Evolutionary conservation across 2,113 vertebrate species (phyloP).

Genomic region (Fulmarus glacialis): DNA sequence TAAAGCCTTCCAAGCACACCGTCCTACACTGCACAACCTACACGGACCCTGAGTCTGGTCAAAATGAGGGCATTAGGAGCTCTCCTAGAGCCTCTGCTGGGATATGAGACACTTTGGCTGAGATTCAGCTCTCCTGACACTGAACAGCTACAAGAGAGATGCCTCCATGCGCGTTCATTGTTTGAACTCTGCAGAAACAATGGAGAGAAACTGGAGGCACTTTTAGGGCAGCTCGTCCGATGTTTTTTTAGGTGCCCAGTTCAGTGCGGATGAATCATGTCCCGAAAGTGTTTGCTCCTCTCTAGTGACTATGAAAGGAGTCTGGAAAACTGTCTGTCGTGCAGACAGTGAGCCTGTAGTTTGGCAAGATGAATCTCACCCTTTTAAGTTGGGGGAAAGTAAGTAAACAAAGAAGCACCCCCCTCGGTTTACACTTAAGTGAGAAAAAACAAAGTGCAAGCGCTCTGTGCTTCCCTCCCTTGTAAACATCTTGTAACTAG

Average conservation of each 20-base stretch:
- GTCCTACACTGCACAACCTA: neutral
- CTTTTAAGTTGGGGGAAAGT: neutral
- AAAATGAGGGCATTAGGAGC: neutral
- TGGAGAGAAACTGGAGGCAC: neutral
- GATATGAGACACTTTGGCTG: neutral
- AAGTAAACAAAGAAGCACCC: neutral
- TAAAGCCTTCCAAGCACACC: neutral
- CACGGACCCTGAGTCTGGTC: fast-evolving
- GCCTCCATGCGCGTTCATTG: neutral
- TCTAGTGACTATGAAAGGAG: conserved; percentile 20
- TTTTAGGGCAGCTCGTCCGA: neutral
- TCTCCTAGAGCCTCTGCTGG: neutral
- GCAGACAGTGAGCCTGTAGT: neutral
- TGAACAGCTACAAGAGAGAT: neutral
- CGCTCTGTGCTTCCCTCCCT: neutral
- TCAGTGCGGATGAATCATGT: neutral
- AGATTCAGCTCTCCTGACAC: conserved; percentile 29
- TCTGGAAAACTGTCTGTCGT: neutral
- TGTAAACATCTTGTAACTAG: neutral
- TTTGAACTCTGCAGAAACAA: conserved; percentile 33
- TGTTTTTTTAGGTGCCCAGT: conserved; percentile 22
- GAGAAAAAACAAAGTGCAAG: neutral
- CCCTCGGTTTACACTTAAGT: fast-evolving
- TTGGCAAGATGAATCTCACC: neutral
- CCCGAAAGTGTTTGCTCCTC: neutral